Conservation (phyloP, 2,113 vertebrate genomes). For the Sinocyclocheilus grahami region DNA sequence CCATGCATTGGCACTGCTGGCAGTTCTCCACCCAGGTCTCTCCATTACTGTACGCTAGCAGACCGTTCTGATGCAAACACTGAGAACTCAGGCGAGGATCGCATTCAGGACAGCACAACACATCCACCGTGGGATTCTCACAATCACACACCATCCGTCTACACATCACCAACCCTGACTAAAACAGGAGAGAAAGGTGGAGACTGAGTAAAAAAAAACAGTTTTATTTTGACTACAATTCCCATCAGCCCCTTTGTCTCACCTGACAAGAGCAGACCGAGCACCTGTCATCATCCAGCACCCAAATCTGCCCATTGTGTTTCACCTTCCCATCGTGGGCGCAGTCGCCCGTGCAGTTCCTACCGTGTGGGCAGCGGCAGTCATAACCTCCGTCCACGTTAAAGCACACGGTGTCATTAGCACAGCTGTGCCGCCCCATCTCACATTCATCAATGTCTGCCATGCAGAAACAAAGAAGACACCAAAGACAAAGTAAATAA, state of each 20-base stretch:
- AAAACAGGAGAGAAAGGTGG: neutral
- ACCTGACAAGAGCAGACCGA: constrained; percentile 97
- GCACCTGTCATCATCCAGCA: constrained; percentile 94
- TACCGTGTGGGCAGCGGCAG: constrained; percentile 96
- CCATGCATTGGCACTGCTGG: constrained; percentile 96
- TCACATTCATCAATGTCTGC: constrained; percentile 94
- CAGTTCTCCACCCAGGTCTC: constrained; percentile 96
- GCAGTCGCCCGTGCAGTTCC: constrained; percentile 97
- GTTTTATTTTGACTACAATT: neutral
- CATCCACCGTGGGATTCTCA: constrained; percentile 93
- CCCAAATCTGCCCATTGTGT: constrained; percentile 97
- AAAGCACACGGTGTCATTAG: constrained; percentile 97
- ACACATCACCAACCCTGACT: constrained; percentile 94
- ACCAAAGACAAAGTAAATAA: too few species aligned
- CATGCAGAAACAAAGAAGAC: too few species aligned
- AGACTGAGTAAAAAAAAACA: neutral
- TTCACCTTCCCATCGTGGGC: constrained; percentile 91
- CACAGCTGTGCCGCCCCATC: constrained; percentile 91
- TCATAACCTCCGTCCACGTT: constrained; percentile 98
- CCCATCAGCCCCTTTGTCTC: constrained; percentile 29
- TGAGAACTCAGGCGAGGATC: constrained; percentile 93
- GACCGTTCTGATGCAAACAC: constrained; percentile 92
- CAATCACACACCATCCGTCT: constrained; percentile 98
- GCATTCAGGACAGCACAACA: constrained; percentile 96
- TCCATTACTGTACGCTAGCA: constrained; percentile 88